Evolutionary conservation across 1,140 invertebrate genomes (phyloP).

Genomic region (Leptinotarsa defecta): DNA sequence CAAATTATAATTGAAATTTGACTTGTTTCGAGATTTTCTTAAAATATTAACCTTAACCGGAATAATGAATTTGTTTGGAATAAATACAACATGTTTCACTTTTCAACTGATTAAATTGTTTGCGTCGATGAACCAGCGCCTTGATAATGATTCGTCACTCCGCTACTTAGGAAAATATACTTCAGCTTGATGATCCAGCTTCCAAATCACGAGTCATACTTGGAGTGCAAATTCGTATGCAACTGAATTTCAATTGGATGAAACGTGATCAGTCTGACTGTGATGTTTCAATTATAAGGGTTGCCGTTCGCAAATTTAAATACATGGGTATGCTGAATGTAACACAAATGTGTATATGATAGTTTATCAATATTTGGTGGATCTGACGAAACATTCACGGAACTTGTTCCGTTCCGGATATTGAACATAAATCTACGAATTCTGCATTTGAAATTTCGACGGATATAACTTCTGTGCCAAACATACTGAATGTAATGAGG

Average conservation of each 20-base stretch:
- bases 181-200: too few relatives aligned
- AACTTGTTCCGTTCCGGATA: conserved; percentile 45
- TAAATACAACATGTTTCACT: too few relatives aligned
- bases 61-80: too few relatives aligned
- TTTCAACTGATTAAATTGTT: too few relatives aligned
- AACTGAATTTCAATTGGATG: neutral
- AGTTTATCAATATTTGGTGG: conserved; percentile 46
- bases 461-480: conserved; percentile 36
- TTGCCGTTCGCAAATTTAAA: conserved; percentile 6
- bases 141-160: too few relatives aligned
- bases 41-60: too few relatives aligned
- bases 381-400: conserved; percentile 36
- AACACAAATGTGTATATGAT: conserved; percentile 44
- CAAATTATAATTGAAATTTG: too few relatives aligned
- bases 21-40: too few relatives aligned
- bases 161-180: too few relatives aligned
- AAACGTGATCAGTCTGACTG: neutral
- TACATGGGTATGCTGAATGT: conserved; percentile 36
- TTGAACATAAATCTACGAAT: conserved; percentile 42
- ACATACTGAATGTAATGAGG: conserved; percentile 41
- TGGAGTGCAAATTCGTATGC: too few relatives aligned
- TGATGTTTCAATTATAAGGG: conserved; percentile 14
- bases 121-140: too few relatives aligned
- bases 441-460: conserved; percentile 43
- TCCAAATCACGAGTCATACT: too few relatives aligned